phyloP scores from a whole-genome alignment of 1,140 invertebrate genomes.

The Dendroctonus valens region DNA sequence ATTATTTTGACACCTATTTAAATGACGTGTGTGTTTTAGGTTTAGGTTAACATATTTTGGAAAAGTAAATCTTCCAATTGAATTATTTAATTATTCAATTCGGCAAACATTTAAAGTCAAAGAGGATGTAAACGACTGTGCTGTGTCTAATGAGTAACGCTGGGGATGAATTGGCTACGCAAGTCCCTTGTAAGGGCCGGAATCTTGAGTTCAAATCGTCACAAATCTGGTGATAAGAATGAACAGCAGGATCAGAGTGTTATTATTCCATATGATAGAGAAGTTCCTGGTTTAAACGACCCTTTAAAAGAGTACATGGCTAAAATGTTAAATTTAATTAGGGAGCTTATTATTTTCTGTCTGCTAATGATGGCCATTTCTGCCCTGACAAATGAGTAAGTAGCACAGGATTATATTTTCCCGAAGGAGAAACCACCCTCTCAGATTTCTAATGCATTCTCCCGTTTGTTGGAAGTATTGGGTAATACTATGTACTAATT shows the following conservation, averaged over 20 bases:
- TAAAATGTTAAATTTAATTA: constrained; percentile 46
- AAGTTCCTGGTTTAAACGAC: constrained; percentile 18
- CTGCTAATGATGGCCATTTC: constrained; percentile 57
- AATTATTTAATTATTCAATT: too few species aligned
- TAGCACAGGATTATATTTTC: neutral
- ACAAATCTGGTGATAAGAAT: constrained; percentile 35
- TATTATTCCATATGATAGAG: constrained; percentile 21
- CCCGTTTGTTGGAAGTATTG: neutral
- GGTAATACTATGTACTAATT: neutral
- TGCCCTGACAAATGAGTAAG: constrained; percentile 63
- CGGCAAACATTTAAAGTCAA: too few species aligned
- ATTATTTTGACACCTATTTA: constrained; percentile 3
- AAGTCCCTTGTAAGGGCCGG: constrained; percentile 26
- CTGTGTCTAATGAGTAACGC: constrained; percentile 19
- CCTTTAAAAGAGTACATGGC: constrained; percentile 24
- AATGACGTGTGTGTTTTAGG: constrained; percentile 18
- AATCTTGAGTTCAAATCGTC: constrained; percentile 12
- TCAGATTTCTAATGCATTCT: too few species aligned
- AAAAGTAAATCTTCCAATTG: neutral
- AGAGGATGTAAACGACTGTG: too few species aligned
- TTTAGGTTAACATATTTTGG: constrained; percentile 14
- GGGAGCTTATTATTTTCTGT: constrained; percentile 51
- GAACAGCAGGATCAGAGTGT: constrained; percentile 19
- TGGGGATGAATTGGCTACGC: constrained; percentile 34
- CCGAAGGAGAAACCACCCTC: too few species aligned